These are phyloP conservation scores for Nycticebus coucang DNA, from an alignment of 2,113 vertebrate genomes.

Conservation along the genomic window DNA sequence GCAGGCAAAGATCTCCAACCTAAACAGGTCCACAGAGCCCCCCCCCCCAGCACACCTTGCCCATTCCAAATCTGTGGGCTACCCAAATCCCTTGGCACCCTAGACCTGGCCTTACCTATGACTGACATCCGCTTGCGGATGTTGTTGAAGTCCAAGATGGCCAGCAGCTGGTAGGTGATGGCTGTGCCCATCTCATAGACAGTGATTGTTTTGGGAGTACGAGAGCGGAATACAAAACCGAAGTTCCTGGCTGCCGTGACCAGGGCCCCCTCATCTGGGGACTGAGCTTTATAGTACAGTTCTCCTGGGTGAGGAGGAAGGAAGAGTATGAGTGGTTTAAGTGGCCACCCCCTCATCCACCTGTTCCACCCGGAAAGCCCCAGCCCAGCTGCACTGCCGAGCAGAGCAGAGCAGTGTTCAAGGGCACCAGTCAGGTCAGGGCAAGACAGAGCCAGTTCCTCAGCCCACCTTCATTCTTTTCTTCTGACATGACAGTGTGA, in stretches of 20 bases:
- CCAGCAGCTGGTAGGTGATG: conserved; percentile 93
- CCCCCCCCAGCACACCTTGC: neutral
- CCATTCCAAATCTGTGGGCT: neutral
- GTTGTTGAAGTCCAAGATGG: conserved; percentile 97
- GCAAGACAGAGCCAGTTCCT: accelerated
- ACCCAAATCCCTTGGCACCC: accelerated
- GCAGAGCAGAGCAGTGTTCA: neutral
- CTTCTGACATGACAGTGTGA: conserved; percentile 96
- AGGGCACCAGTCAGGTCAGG: accelerated
- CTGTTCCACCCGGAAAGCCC: neutral
- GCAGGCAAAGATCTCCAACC: neutral
- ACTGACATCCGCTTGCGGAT: conserved; percentile 97
- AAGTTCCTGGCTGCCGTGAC: conserved; percentile 95
- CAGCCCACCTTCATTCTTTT: conserved; percentile 89
- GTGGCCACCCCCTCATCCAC: accelerated
- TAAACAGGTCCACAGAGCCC: neutral
- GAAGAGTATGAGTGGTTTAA: accelerated
- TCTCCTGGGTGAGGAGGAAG: conserved; percentile 84
- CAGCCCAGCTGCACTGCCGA: accelerated
- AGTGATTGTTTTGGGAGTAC: conserved; percentile 92
- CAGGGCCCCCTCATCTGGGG: conserved; percentile 93
- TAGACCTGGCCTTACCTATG: conserved; percentile 86
- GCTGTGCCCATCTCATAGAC: conserved; percentile 91
- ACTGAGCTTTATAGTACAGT: conserved; percentile 95
- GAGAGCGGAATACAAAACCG: conserved; percentile 93